These are phyloP conservation scores for Eudyptes chrysolophus DNA, from an alignment of 2,113 vertebrate genomes.

Conservation along the genomic window DNA sequence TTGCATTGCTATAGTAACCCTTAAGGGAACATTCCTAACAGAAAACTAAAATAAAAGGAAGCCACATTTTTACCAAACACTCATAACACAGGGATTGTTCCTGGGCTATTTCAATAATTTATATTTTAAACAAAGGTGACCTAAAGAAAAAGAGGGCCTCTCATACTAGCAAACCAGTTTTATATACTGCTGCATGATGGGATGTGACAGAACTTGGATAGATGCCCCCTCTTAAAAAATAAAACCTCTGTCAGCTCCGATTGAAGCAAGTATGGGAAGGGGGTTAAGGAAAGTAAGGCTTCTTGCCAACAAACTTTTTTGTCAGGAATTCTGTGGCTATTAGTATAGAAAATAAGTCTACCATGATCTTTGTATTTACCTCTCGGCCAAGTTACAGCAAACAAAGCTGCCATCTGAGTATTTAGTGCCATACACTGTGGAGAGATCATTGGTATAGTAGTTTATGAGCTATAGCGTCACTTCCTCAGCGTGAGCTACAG, in stretches of 20 bases:
- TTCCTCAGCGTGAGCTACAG: not conserved
- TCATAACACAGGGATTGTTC: not conserved
- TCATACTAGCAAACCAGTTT: not conserved
- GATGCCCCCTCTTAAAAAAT: not conserved
- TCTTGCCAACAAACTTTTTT: not conserved
- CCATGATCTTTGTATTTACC: not conserved
- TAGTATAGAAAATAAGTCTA: not conserved
- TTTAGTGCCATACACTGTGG: not conserved
- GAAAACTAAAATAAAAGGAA: slow-evolving; percentile 36
- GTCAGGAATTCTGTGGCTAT: not conserved
- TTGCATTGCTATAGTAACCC: slow-evolving; percentile 53
- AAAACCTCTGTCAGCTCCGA: not conserved
- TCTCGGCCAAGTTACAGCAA: not conserved
- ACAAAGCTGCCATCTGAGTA: not conserved
- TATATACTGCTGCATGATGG: not conserved
- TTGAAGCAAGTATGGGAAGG: not conserved
- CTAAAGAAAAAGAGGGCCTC: not conserved
- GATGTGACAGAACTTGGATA: slow-evolving; percentile 34
- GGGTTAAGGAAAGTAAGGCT: not conserved
- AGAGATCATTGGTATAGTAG: not conserved
- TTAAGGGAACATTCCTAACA: slow-evolving; percentile 41
- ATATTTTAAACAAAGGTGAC: not conserved
- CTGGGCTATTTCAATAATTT: not conserved
- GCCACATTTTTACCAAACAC: not conserved
- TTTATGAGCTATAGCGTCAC: not conserved